phyloP scores from a whole-genome alignment of 2,888 invertebrate genomes.

The Furcula furcula region DNA sequence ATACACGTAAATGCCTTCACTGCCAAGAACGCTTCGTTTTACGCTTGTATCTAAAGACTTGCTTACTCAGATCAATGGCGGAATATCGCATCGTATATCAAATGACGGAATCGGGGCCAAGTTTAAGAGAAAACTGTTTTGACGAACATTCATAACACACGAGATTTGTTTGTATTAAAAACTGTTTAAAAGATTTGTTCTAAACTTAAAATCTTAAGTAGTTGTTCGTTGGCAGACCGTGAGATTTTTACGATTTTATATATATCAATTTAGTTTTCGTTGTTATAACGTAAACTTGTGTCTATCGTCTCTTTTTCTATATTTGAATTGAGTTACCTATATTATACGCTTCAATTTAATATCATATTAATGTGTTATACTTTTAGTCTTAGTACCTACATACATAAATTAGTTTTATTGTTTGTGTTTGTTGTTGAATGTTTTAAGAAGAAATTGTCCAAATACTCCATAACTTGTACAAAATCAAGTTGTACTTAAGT shows the following conservation, averaged over 20 bases:
- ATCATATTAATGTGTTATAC: background rate
- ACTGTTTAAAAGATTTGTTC: slow-evolving; percentile 8
- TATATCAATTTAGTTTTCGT: background rate
- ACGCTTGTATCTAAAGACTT: too few relatives aligned
- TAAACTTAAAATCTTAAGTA: slow-evolving; percentile 4
- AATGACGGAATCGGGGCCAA: slow-evolving; percentile 24
- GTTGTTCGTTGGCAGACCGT: background rate
- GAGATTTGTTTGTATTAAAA: slow-evolving; percentile 19
- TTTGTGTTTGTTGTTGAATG: too few relatives aligned
- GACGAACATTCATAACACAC: slow-evolving; percentile 26
- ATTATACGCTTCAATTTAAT: background rate
- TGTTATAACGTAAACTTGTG: background rate
- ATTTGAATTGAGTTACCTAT: too few relatives aligned
- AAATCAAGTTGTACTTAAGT: too few relatives aligned
- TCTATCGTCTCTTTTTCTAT: too few relatives aligned
- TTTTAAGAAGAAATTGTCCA: too few relatives aligned
- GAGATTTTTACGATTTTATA: background rate
- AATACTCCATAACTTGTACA: too few relatives aligned
- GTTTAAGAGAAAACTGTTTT: slow-evolving; percentile 31
- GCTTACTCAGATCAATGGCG: slow-evolving; percentile 25
- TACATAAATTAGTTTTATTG: too few relatives aligned
- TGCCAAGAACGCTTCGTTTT: too few relatives aligned
- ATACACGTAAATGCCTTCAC: too few relatives aligned
- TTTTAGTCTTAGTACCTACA: too few relatives aligned
- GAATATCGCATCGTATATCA: slow-evolving; percentile 22